These are phyloP conservation scores for Leptura quadrifasciata DNA, from an alignment of 2,888 invertebrate genomes.

Conservation along the genomic window DNA sequence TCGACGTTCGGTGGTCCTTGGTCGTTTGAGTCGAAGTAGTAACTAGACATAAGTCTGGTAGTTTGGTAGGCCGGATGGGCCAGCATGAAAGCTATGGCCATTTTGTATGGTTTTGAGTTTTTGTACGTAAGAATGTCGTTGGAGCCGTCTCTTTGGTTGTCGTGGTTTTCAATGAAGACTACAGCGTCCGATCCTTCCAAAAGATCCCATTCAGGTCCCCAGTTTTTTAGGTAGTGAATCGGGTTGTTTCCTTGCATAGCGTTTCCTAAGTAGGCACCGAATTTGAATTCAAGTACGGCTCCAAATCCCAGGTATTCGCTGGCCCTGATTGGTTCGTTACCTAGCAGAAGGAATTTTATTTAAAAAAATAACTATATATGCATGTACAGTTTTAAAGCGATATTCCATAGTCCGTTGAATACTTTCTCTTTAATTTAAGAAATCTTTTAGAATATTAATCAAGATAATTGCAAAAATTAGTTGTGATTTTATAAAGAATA, in stretches of 20 bases:
- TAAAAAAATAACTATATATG: too few species aligned
- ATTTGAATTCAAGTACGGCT: constrained; percentile 87
- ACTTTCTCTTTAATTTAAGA: too few species aligned
- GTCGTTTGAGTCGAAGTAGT: constrained; percentile 79
- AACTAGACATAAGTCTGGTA: constrained; percentile 94
- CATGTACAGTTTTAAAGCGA: too few species aligned
- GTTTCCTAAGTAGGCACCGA: constrained; percentile 76
- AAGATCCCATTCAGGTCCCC: constrained; percentile 82
- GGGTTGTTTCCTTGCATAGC: constrained; percentile 78
- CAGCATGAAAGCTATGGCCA: constrained; percentile 90
- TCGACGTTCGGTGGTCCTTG: constrained; percentile 80
- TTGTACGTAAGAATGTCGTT: constrained; percentile 82
- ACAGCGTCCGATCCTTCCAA: constrained; percentile 70
- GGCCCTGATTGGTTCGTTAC: constrained; percentile 72
- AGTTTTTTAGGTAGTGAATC: constrained; percentile 80
- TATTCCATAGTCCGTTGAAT: too few species aligned
- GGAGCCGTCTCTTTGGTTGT: constrained; percentile 82
- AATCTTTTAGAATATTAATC: too few species aligned
- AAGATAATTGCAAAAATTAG: too few species aligned
- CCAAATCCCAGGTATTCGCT: constrained; percentile 73
- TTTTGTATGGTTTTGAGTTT: constrained; percentile 79
- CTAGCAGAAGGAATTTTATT: constrained; percentile 40
- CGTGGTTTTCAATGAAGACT: constrained; percentile 71
- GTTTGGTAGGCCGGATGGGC: constrained; percentile 86
- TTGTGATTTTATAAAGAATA: too few species aligned